phyloP scores from a whole-genome alignment of 1,140 invertebrate genomes.

The Apis mellifera region DNA sequence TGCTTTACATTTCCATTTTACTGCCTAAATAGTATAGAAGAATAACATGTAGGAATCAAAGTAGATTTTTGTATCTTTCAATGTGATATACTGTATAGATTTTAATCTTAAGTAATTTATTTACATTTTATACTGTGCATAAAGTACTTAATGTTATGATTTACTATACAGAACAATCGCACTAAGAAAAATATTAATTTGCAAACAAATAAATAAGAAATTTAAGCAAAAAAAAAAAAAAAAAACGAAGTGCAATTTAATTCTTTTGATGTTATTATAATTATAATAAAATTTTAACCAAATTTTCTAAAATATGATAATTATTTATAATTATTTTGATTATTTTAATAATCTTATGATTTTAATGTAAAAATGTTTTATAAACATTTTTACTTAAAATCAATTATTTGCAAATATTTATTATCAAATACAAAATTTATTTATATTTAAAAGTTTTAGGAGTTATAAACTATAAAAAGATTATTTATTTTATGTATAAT shows the following conservation, averaged over 20 bases:
- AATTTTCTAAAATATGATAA: neutral
- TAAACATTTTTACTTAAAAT: neutral
- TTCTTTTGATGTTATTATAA: neutral
- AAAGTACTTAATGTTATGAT: constrained; percentile 42
- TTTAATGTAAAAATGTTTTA: neutral
- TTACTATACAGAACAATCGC: constrained; percentile 31
- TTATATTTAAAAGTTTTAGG: neutral
- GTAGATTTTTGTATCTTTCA: constrained; percentile 42
- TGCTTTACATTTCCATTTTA: constrained; percentile 31
- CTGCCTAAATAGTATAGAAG: constrained; percentile 36
- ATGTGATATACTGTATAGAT: constrained; percentile 54
- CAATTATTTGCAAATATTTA: neutral
- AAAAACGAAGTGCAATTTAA: neutral
- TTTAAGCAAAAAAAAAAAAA: neutral
- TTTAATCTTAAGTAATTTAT: constrained; percentile 48
- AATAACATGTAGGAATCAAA: constrained; percentile 23
- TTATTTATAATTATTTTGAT: neutral
- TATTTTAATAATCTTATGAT: neutral
- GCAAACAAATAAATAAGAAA: neutral
- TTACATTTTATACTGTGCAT: constrained; percentile 47
- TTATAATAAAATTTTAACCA: neutral
- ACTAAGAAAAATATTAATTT: neutral
- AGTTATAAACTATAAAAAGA: constrained; percentile 9
- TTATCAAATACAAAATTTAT: constrained; percentile 28
- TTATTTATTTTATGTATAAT: constrained; percentile 27